Evolutionary conservation across 2,797 vertebrate species (phyloP).

Genomic region (Poecile montanus): DNA sequence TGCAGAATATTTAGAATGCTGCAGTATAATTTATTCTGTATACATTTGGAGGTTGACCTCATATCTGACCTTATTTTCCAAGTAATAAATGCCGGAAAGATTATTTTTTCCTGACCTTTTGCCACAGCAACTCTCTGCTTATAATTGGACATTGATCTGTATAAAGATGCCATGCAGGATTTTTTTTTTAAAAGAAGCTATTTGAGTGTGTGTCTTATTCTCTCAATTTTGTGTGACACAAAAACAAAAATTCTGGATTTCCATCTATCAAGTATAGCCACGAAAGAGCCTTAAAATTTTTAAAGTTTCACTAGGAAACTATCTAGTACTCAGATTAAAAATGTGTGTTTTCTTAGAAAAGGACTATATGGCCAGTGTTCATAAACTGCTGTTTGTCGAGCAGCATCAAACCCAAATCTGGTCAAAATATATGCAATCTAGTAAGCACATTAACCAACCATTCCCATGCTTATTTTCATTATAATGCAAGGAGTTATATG

Average conservation of each 20-base stretch:
- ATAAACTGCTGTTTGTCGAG: background rate
- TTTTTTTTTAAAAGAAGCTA: background rate
- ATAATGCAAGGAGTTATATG: background rate
- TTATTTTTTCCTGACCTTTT: constrained; percentile 61
- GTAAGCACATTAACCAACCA: background rate
- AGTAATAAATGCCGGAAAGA: constrained; percentile 61
- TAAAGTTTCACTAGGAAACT: background rate
- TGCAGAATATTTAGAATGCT: constrained; percentile 56
- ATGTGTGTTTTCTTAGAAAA: background rate
- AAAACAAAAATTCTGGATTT: background rate
- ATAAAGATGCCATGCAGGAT: constrained; percentile 26
- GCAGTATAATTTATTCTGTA: constrained; percentile 70
- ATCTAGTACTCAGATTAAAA: background rate
- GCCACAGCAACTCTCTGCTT: constrained; percentile 42
- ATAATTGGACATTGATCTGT: constrained; percentile 72
- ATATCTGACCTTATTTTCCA: constrained; percentile 68
- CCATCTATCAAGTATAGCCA: background rate
- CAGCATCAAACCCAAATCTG: background rate
- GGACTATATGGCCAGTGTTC: background rate
- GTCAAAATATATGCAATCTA: background rate
- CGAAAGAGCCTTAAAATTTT: background rate
- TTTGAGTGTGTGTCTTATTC: background rate
- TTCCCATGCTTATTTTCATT: background rate
- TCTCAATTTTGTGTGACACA: background rate
- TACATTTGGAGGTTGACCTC: constrained; percentile 77